These are phyloP conservation scores for Tholera decimalis DNA, from an alignment of 2,888 invertebrate species.

Conservation along the genomic window DNA sequence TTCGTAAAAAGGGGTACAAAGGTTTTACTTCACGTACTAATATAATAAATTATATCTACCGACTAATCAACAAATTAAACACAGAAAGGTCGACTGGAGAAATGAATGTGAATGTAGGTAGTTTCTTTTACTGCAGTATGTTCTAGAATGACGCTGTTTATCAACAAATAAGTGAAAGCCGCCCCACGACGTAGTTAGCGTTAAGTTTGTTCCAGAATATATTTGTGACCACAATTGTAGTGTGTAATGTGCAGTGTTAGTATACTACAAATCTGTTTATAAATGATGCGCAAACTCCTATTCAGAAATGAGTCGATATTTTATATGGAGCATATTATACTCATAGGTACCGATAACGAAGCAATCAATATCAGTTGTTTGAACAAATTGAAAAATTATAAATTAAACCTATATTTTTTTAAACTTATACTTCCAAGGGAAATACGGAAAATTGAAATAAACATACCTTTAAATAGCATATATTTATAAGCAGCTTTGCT, in stretches of 20 bases:
- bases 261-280: background rate
- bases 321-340: background rate
- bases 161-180: conserved; percentile 54
- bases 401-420: conserved; percentile 26
- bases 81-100: conserved; percentile 23
- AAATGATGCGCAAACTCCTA: background rate
- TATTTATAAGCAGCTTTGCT: too few relatives aligned
- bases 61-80: conserved; percentile 17
- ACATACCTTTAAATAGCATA: background rate
- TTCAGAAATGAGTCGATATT: background rate
- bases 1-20: too few relatives aligned
- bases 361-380: conserved; percentile 33
- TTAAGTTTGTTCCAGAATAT: conserved; percentile 54
- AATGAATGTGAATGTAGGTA: conserved; percentile 37
- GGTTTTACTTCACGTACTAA: too few relatives aligned
- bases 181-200: conserved; percentile 10
- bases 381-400: conserved; percentile 43
- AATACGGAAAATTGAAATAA: background rate
- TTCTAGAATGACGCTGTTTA: conserved; percentile 41
- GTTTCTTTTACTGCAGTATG: conserved; percentile 19
- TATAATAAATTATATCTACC: background rate
- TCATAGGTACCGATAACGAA: conserved; percentile 38
- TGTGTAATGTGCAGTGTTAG: background rate
- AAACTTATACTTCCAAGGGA: conserved; percentile 1
- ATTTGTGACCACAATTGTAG: conserved; percentile 11